Evolutionary conservation across 1,140 invertebrate genomes (phyloP), one percentile per base, ranked within the genome.

Genomic region (Vollenhovia emeryi): DNA sequence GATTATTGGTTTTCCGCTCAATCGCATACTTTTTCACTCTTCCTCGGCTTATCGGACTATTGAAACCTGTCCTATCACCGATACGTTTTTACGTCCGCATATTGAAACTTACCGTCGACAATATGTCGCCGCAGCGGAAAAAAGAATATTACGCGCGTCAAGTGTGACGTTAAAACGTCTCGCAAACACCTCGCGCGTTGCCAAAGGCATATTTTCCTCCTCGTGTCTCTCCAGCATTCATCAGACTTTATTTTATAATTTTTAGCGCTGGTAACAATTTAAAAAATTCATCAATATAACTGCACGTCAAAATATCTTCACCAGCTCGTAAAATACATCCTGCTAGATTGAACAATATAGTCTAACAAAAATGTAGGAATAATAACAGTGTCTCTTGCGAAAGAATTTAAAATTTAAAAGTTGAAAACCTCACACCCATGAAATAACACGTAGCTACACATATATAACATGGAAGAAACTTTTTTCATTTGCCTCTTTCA

Each of bases 1-100:
- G 57, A 86, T 82, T 82, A 86, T 86, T 73, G 78, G 66, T 71
- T 73, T 82, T 82, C 78, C 66, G 59, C 84, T 86, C 84, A 79
- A 83, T 86, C 76, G 57, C 33, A 57, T 64, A 71, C 36, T 71
- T 82, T 57, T 71, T 82, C 50, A 57, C 21, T 59, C 21, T 52
- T 79, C 33, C 33, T 7, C 33, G 36, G 36, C 36, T 82, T 71
- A 82, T 82, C 66, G 50, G 50, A 80, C 78, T 80, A 71, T 48
- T 48, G 48, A 71, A 80, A 55, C 33, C 36, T 52, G 78, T 43
- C 18, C 78, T 80, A 80, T 82, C 76, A 68, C 8, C 64, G 45
- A 79, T 68, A 68, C 76, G 33, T 82, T 82, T 82, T 45, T 71
- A 71, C 36, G 13, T 71, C 33, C 21, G 62, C 62, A 79, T 55